Conservation (phyloP, 2,888 invertebrate species). For the Augiades crinisus region DNA sequence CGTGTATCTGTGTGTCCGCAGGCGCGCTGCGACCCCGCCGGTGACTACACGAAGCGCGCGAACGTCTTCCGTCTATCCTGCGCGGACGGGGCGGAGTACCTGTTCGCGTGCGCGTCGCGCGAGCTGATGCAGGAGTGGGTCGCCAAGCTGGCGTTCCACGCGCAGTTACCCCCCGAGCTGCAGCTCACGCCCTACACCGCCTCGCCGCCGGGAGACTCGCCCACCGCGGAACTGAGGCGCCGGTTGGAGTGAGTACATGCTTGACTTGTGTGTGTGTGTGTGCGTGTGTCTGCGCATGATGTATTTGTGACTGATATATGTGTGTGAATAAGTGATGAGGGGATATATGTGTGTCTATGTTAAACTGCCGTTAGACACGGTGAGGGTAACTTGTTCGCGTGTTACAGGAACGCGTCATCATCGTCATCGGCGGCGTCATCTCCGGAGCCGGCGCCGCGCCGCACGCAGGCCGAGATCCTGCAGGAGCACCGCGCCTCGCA, state of each 20-base stretch:
- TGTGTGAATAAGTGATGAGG: no score
- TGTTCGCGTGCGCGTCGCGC: constrained; percentile 89
- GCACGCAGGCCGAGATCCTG: constrained; percentile 71
- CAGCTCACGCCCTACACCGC: constrained; percentile 92
- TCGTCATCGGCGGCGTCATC: constrained; percentile 65
- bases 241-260: constrained; percentile 59
- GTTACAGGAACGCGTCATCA: constrained; percentile 63
- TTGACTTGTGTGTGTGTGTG: no score
- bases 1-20: no score
- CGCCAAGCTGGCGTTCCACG: constrained; percentile 95
- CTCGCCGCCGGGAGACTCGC: constrained; percentile 64
- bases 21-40: constrained; percentile 92
- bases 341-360: no score
- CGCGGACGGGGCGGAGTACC: constrained; percentile 95
- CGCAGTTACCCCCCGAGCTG: constrained; percentile 92
- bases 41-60: constrained; percentile 97
- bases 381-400: neutral
- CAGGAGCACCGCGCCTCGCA: constrained; percentile 57
- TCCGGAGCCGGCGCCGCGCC: constrained; percentile 53
- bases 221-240: constrained; percentile 59
- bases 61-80: constrained; percentile 94
- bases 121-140: constrained; percentile 94
- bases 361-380: no score
- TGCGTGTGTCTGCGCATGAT: no score
- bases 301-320: no score